Base-by-base conservation (phyloP, 1,140 invertebrate genomes). In the Druon quercuslanigerum region DNA sequence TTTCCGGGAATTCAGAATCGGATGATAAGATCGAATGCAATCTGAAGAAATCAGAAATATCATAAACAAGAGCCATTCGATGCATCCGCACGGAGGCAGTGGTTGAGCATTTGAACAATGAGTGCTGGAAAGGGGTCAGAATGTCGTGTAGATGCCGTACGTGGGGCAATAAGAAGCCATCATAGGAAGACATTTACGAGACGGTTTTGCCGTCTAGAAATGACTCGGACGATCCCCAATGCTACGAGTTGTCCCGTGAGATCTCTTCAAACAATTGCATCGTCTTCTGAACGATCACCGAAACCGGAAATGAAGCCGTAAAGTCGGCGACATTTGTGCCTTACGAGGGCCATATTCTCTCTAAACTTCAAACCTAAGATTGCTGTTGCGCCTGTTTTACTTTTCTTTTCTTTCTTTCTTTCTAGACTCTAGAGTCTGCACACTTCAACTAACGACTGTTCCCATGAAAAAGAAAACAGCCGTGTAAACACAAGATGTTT, bases 181-280 rank as follows among this genome's bases (percentile, higher is more conserved):
- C 82, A 78, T 84, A 77, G 79, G 78, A 81, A 75, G 80, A 75
- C 83, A 82, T 82, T 85, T 79, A 79, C 74, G 83, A 79, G 84
- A 85, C 75, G 57, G 72, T 40, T 52, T 78, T 25, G 57, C 40
- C 72, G 33, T 66, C 14, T 66, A 56, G n/a, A 56, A 77, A 60
- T 70, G 25, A 73, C 25, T 52, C 72, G 51, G 71, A 60, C 72
- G 50, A 71, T 75, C 71, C 50, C 14, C 76, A 54, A 84, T 52
- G 20, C 73, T 82, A 57, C 56, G 56, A 77, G 77, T 76, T 74
- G 51, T 51, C 52, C 75, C 73, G 50, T 72, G 79, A 81, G 73
- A 85, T 79, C 75, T 79, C 70, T 73, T 79, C 73, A 60, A 79
- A 72, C 83, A 79, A 78, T 81, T 81, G 81, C 77, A 77, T 77